Percentiles rank a stretch among this genome's conserved stretches.
Conservation (phyloP, 2,113 vertebrate species). For the Eublepharis macularius region DNA sequence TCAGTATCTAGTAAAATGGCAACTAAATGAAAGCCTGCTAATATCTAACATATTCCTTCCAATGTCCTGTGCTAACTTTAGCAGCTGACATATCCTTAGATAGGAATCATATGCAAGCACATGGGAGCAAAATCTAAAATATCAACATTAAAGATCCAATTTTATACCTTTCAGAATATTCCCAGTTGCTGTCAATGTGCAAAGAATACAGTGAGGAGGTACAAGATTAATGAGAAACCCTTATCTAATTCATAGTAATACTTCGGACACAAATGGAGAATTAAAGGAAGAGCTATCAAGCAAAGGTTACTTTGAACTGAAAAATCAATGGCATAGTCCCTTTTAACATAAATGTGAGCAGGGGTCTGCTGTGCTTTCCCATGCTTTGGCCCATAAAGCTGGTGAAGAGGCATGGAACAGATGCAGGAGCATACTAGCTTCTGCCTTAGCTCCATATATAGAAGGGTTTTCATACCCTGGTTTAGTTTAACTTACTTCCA, state of each 20-base stretch:
- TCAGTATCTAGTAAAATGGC: not conserved
- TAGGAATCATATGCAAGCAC: not conserved
- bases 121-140: constrained; percentile 1
- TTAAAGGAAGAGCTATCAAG: not conserved
- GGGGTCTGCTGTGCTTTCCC: not conserved
- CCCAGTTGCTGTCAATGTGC: not conserved
- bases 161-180: not conserved
- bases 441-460: too few relatives aligned
- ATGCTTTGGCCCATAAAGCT: not conserved
- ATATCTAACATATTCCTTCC: not conserved
- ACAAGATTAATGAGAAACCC: not conserved
- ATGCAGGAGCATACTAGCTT: not conserved
- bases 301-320: not conserved
- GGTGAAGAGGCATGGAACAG: not conserved
- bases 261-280: not conserved
- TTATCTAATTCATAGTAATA: not conserved
- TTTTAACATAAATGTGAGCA: not conserved
- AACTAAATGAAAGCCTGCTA: not conserved
- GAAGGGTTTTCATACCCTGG: too few relatives aligned
- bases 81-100: not conserved
- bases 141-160: not conserved
- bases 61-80: not conserved
- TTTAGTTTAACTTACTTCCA: not conserved
- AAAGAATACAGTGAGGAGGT: rapidly evolving
- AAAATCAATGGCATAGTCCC: not conserved